phyloP scores from a whole-genome alignment of 2,888 invertebrate genomes.

The Miltochrista miniata region DNA sequence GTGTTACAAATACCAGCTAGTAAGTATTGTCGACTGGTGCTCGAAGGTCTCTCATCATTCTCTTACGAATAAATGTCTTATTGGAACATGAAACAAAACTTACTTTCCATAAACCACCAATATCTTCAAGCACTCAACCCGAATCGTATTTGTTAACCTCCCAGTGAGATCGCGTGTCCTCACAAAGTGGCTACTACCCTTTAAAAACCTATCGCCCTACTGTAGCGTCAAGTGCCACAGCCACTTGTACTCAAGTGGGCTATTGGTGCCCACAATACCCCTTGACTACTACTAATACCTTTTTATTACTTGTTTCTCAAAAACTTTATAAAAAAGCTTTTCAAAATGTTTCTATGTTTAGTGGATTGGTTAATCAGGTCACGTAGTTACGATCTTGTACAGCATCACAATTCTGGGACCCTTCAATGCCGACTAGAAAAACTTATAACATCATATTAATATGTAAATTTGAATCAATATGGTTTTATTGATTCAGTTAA shows the following conservation, averaged over 20 bases:
- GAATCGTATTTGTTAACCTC: too few species aligned
- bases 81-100: too few species aligned
- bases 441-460: slow-evolving; percentile 22
- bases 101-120: too few species aligned
- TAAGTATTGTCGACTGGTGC: too few species aligned
- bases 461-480: neutral
- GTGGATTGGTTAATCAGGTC: slow-evolving; percentile 46
- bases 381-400: slow-evolving; percentile 50
- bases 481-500: neutral
- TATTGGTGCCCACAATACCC: slow-evolving; percentile 31
- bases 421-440: slow-evolving; percentile 33
- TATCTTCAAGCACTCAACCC: too few species aligned
- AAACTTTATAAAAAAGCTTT: slow-evolving; percentile 24
- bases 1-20: too few species aligned
- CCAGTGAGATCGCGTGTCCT: slow-evolving; percentile 14
- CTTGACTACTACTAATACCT: slow-evolving; percentile 21
- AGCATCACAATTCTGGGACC: slow-evolving; percentile 46
- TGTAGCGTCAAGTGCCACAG: slow-evolving; percentile 32
- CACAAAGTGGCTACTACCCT: slow-evolving; percentile 30
- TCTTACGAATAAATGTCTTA: too few species aligned
- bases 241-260: slow-evolving; percentile 38
- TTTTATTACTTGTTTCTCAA: slow-evolving; percentile 31
- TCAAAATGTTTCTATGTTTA: slow-evolving; percentile 36
- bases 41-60: too few species aligned
- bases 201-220: slow-evolving; percentile 26